These are phyloP conservation scores for Thymelicus lineola DNA, from an alignment of 2,888 invertebrate species.

Conservation along the genomic window DNA sequence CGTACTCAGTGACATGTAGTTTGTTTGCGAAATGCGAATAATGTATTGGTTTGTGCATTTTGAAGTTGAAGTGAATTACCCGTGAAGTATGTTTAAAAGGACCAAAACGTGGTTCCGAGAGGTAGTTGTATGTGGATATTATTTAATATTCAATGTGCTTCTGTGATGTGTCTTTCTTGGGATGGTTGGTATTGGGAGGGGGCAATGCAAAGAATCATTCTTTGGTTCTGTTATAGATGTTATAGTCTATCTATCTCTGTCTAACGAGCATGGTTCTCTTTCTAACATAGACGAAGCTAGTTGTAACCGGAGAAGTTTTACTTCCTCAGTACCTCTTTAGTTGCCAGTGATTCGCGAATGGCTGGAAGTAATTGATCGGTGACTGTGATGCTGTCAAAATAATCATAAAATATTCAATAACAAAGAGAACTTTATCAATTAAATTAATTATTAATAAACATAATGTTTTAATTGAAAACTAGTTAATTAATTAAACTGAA, in stretches of 20 bases:
- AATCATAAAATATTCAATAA: no score
- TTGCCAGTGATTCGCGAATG: no score
- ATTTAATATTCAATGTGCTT: neutral
- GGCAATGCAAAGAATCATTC: neutral
- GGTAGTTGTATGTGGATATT: conserved; percentile 51
- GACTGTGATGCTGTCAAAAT: no score
- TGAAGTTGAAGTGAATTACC: conserved; percentile 16
- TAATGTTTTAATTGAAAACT: neutral
- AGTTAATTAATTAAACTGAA: neutral
- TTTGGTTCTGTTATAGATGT: neutral
- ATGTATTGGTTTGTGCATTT: conserved; percentile 41
- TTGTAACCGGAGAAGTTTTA: no score
- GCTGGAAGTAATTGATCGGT: no score
- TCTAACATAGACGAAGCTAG: no score
- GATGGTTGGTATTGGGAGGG: neutral
- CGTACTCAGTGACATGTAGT: conserved; percentile 40
- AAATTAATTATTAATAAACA: neutral
- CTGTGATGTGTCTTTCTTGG: neutral
- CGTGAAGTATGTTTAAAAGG: conserved; percentile 58
- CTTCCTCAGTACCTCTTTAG: no score
- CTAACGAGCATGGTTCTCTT: neutral
- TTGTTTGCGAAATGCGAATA: conserved; percentile 35
- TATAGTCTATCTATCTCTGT: neutral
- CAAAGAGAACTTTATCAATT: no score
- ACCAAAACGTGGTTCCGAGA: conserved; percentile 75